A percentile compares a stretch with the other conserved stretches of the same genome.
These are phyloP conservation scores for Cichladusa arquata DNA, from an alignment of 2,113 vertebrate species.

Conservation along the genomic window DNA sequence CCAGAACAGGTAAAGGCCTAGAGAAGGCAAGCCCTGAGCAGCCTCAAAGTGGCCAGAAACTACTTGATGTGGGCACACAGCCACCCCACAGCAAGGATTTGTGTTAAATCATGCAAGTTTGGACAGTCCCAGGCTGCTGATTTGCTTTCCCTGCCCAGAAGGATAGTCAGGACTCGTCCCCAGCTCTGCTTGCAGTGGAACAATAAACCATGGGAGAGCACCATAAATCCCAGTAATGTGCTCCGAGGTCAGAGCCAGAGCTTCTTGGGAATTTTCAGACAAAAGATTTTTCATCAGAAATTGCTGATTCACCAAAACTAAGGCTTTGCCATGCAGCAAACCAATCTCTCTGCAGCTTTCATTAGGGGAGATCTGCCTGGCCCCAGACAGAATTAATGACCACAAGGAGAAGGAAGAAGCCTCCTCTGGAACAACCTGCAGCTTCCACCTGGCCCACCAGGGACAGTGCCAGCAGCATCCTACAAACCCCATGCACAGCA, in stretches of 20 bases:
- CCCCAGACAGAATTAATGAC: constrained; percentile 27
- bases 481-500: rapidly evolving
- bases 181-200: background rate
- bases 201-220: constrained; percentile 38
- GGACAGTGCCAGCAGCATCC: background rate
- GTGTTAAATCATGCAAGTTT: background rate
- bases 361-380: constrained; percentile 22
- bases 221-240: constrained; percentile 46
- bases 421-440: background rate
- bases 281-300: constrained; percentile 60
- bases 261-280: constrained; percentile 52
- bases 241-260: background rate
- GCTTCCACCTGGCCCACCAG: background rate
- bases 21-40: background rate
- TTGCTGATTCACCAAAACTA: constrained; percentile 47
- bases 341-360: constrained; percentile 7
- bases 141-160: background rate
- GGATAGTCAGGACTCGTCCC: constrained; percentile 11
- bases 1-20: background rate
- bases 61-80: background rate
- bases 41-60: background rate
- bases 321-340: constrained; percentile 34
- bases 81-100: background rate
- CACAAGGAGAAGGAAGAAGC: background rate
- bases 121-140: rapidly evolving